phyloP scores from a whole-genome alignment of 2,888 invertebrate species.

The Linnaemya tessellans region DNA sequence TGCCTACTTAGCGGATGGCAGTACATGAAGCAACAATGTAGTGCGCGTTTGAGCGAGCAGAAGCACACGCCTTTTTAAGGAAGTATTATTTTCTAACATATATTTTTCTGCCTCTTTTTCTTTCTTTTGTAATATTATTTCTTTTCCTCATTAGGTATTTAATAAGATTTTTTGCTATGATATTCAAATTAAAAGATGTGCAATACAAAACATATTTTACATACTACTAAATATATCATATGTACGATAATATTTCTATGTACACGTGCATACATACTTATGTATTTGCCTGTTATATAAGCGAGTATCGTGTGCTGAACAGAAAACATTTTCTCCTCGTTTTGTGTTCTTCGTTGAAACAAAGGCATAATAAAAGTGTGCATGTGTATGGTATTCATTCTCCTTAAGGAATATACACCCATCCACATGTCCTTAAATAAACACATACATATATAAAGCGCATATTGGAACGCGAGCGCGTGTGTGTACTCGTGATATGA shows the following conservation, averaged over 20 bases:
- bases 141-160: constrained; percentile 4
- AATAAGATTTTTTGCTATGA: constrained; percentile 14
- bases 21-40: not conserved
- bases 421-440: not conserved
- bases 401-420: constrained; percentile 4
- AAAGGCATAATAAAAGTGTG: not conserved
- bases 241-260: not conserved
- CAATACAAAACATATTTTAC: not conserved
- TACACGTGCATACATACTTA: too few relatives aligned
- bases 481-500: not conserved
- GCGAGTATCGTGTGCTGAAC: not conserved
- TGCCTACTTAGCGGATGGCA: constrained; percentile 18
- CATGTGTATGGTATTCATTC: not conserved
- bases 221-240: not conserved
- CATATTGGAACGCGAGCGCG: not conserved
- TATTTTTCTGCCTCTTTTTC: constrained; percentile 2
- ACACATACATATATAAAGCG: not conserved
- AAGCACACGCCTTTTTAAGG: constrained; percentile 38
- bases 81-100: constrained; percentile 8
- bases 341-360: not conserved
- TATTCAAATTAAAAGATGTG: not conserved
- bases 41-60: not conserved
- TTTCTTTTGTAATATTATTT: constrained; percentile 6
- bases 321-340: constrained; percentile 20
- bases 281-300: not conserved